phyloP scores from a whole-genome alignment of 2,888 invertebrate genomes.

The Macaria notata region DNA sequence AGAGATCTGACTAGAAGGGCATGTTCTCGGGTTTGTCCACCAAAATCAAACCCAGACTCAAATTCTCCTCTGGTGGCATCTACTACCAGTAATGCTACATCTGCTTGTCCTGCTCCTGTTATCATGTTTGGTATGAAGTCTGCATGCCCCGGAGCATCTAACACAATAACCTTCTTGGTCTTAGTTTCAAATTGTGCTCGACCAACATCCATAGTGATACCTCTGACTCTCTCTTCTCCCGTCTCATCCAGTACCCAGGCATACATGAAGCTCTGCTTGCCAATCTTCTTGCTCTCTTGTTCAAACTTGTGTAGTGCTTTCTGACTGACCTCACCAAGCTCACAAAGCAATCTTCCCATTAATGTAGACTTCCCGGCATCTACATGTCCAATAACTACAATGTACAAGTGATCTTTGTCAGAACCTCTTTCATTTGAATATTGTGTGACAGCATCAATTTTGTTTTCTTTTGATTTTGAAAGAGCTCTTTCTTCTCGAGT shows the following conservation, averaged over 20 bases:
- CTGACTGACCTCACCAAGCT: conserved; percentile 93
- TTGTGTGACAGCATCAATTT: conserved; percentile 81
- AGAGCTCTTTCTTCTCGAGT: conserved; percentile 72
- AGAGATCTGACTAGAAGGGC: conserved; percentile 93
- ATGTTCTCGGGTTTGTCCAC: conserved; percentile 99
- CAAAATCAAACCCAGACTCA: conserved; percentile 98
- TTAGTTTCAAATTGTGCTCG: conserved; percentile 95
- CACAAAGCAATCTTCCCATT: conserved; percentile 97
- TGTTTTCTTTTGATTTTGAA: conserved; percentile 77
- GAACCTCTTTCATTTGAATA: conserved; percentile 89
- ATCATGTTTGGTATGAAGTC: conserved; percentile 99
- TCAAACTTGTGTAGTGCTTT: conserved; percentile 97
- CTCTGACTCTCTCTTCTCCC: conserved; percentile 96
- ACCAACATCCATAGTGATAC: conserved; percentile 99
- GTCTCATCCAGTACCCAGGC: conserved; percentile 99
- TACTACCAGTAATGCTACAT: conserved; percentile 97
- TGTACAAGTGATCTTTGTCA: conserved; percentile 93
- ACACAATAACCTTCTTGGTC: conserved; percentile 89
- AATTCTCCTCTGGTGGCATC: conserved; percentile 99
- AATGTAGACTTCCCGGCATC: conserved; percentile 98
- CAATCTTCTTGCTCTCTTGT: conserved; percentile 97
- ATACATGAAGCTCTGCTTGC: conserved; percentile 98
- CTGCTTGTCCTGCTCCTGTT: conserved; percentile 98
- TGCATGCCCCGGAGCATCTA: conserved; percentile 99
- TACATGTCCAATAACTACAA: conserved; percentile 98